Percentiles rank a stretch among this genome's conserved stretches.
Conservation (phyloP, 2,888 invertebrate genomes). For the Acronicta psi region DNA sequence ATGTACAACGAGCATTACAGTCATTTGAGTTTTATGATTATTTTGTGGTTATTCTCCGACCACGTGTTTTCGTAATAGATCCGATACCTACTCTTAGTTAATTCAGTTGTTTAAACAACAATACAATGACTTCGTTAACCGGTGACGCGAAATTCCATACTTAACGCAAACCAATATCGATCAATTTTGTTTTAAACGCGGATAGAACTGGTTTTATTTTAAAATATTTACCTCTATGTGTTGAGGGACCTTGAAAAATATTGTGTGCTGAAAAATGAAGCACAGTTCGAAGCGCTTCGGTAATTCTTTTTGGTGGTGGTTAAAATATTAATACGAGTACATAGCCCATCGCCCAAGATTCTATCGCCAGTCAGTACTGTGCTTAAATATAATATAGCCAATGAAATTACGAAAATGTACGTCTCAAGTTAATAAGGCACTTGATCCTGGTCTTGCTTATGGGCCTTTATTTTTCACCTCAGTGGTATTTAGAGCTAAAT, state of each 20-base stretch:
- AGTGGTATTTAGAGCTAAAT: no score
- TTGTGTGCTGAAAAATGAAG: no score
- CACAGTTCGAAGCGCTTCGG: no score
- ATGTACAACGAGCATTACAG: background rate
- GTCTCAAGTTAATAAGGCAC: no score
- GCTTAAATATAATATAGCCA: no score
- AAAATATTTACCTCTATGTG: background rate
- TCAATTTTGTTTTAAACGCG: slow-evolving; percentile 13
- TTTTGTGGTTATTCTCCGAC: slow-evolving; percentile 8
- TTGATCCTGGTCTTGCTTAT: no score
- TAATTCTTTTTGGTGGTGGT: no score
- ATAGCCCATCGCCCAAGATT: no score
- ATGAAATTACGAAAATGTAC: no score
- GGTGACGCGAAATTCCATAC: slow-evolving; percentile 47
- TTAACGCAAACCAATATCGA: slow-evolving; percentile 27
- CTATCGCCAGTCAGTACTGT: no score
- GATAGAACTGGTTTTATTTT: slow-evolving; percentile 11
- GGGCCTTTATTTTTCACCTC: no score
- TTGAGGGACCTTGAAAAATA: slow-evolving; percentile 12
- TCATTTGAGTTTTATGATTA: slow-evolving; percentile 16
- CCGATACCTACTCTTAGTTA: slow-evolving; percentile 2
- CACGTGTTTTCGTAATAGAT: slow-evolving; percentile 15
- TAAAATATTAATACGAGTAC: no score
- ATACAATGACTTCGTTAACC: slow-evolving; percentile 63
- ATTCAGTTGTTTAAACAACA: slow-evolving; percentile 63